Evolutionary conservation across 2,113 vertebrate species (phyloP).

Genomic region (Phalacrocorax pelagicus): DNA sequence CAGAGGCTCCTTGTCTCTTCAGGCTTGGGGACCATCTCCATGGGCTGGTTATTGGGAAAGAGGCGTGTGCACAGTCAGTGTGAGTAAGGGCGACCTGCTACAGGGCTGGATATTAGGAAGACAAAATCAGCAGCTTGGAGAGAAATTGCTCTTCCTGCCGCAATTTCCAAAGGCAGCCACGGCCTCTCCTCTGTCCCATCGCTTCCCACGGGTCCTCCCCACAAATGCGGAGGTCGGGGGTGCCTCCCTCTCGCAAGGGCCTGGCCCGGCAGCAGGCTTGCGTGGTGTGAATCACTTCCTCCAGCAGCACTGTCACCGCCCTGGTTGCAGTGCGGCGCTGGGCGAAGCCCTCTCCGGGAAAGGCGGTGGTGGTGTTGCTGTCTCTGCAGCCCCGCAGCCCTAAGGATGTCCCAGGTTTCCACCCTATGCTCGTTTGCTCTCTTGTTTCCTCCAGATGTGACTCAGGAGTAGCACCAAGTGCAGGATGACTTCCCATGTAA

Average conservation of each 20-base stretch:
- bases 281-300: background rate
- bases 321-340: fast-evolving
- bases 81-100: fast-evolving
- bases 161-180: background rate
- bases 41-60: background rate
- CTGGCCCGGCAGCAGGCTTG: background rate
- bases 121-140: background rate
- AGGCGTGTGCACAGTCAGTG: fast-evolving
- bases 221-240: fast-evolving
- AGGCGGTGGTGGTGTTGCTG: background rate
- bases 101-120: background rate
- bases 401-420: background rate
- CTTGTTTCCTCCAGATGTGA: constrained; percentile 2
- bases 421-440: background rate
- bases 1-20: background rate
- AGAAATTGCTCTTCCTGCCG: background rate
- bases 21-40: background rate
- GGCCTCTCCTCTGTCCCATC: fast-evolving
- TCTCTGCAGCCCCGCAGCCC: background rate
- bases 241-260: background rate
- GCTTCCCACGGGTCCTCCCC: background rate
- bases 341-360: background rate
- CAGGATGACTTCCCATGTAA: background rate
- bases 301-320: fast-evolving
- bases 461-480: background rate